Evolutionary conservation across 2,888 invertebrate genomes (phyloP), one percentile per base, ranked within the genome.

Genomic region (Cremastobaeus sp.): DNA sequence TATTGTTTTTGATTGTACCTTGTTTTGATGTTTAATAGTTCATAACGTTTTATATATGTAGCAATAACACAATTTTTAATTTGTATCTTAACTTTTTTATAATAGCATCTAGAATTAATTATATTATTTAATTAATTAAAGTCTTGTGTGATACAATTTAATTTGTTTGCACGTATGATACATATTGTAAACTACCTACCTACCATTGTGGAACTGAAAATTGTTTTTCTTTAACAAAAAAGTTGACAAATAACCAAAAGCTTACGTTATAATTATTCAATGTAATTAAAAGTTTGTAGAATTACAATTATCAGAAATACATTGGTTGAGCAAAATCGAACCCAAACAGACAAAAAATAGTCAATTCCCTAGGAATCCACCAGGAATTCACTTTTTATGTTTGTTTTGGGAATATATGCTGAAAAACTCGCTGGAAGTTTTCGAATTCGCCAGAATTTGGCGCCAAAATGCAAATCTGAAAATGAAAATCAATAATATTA

Each of bases 81-180:
- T n/a, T n/a, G n/a, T n/a, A n/a, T n/a, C n/a, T n/a, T n/a, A n/a
- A n/a, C n/a, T n/a, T n/a, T n/a, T n/a, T n/a, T n/a, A n/a, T n/a
- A n/a, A n/a, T n/a, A n/a, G n/a, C n/a, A n/a, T n/a, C n/a, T n/a
- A n/a, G n/a, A n/a, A n/a, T n/a, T n/a, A n/a, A n/a, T n/a, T n/a
- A 48, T 30, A n/a, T 79, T 80, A 8, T 74, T 62, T 75, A 76
- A 78, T 79, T 57, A 66, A 52, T 74, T 12, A 28, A 39, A 30
- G 28, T 41, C 17, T 15, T 20, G 30, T 60, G n/a, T n/a, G n/a
- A n/a, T n/a, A n/a, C n/a, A n/a, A n/a, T n/a, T n/a, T n/a, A n/a
- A n/a, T n/a, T n/a, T n/a, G n/a, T n/a, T n/a, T n/a, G n/a, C n/a
- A n/a, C n/a, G n/a, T n/a, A n/a, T n/a, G n/a, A n/a, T 32, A n/a